Conservation (phyloP, 2,888 invertebrate genomes). For the Urechis unicinctus region DNA sequence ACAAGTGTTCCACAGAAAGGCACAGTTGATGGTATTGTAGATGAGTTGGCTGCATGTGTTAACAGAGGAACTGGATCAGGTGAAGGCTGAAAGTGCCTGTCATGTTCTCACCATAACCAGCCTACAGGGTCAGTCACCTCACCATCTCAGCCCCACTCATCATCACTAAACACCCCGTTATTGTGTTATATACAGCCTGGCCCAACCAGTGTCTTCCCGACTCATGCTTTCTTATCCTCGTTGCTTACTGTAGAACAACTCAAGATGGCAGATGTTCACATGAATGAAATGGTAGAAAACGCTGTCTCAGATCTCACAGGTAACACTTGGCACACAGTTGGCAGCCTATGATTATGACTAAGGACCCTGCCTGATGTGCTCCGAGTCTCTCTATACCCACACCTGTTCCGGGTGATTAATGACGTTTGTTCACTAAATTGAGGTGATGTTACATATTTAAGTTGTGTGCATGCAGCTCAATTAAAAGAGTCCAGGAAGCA, state of each 20-base stretch:
- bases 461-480: conserved; percentile 35
- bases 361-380: too few species aligned
- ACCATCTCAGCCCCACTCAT: background rate
- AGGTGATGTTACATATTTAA: background rate
- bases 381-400: too few species aligned
- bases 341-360: too few species aligned
- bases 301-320: conserved; percentile 41
- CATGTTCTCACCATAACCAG: conserved; percentile 36
- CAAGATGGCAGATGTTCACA: conserved; percentile 43
- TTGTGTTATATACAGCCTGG: too few species aligned
- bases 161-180: too few species aligned
- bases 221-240: too few species aligned
- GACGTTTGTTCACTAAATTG: too few species aligned
- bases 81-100: conserved; percentile 37
- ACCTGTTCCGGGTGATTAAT: too few species aligned
- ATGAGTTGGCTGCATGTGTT: conserved; percentile 23
- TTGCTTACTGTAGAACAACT: too few species aligned
- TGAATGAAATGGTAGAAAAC: conserved; percentile 49
- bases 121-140: conserved; percentile 39
- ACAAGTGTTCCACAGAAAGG: too few species aligned
- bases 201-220: too few species aligned
- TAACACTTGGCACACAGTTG: background rate
- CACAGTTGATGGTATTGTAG: too few species aligned
- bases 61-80: conserved; percentile 45
- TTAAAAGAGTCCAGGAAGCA: conserved; percentile 44